Evolutionary conservation across 2,797 vertebrate species (phyloP).

Genomic region (Coreius guichenoti): DNA sequence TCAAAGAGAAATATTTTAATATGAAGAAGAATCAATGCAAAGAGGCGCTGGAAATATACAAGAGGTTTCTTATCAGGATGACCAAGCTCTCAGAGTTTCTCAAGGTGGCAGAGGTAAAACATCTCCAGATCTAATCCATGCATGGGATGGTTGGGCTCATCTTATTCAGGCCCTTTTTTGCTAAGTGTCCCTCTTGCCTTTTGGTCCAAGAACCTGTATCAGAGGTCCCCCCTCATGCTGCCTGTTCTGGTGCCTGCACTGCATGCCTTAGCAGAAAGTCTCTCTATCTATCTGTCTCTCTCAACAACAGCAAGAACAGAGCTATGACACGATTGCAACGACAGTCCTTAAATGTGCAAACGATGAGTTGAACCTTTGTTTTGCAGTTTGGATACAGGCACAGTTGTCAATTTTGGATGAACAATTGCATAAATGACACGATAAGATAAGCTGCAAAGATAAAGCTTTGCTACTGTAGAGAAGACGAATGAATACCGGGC

Average conservation of each 20-base stretch:
- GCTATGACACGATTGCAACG: slow-evolving; percentile 59
- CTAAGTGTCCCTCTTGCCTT: slow-evolving; percentile 69
- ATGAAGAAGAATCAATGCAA: slow-evolving; percentile 98
- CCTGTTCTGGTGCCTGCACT: slow-evolving; percentile 83
- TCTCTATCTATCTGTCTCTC: slow-evolving; percentile 68
- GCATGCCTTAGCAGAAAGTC: slow-evolving; percentile 79
- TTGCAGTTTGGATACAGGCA: slow-evolving; percentile 56
- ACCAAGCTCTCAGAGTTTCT: slow-evolving; percentile 93
- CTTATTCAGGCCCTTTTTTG: slow-evolving; percentile 69
- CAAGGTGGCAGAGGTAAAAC: slow-evolving; percentile 94
- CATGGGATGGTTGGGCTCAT: slow-evolving; percentile 66
- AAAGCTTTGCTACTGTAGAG: slow-evolving; percentile 18
- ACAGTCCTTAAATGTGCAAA: slow-evolving; percentile 47
- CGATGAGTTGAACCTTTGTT: slow-evolving; percentile 48
- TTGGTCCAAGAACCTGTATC: slow-evolving; percentile 59
- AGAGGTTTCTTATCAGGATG: slow-evolving; percentile 93
- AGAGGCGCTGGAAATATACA: slow-evolving; percentile 97
- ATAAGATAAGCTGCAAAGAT: slow-evolving; percentile 36
- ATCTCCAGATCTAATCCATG: slow-evolving; percentile 58
- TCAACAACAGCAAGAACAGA: slow-evolving; percentile 57
- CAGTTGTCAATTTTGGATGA: slow-evolving; percentile 59
- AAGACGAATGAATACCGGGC: slow-evolving; percentile 15
- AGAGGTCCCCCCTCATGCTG: slow-evolving; percentile 76
- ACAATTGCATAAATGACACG: slow-evolving; percentile 37
- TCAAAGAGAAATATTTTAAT: slow-evolving; percentile 94